These are phyloP conservation scores for Cossypha dichroa DNA, from an alignment of 2,797 vertebrate species.

Conservation along the genomic window DNA sequence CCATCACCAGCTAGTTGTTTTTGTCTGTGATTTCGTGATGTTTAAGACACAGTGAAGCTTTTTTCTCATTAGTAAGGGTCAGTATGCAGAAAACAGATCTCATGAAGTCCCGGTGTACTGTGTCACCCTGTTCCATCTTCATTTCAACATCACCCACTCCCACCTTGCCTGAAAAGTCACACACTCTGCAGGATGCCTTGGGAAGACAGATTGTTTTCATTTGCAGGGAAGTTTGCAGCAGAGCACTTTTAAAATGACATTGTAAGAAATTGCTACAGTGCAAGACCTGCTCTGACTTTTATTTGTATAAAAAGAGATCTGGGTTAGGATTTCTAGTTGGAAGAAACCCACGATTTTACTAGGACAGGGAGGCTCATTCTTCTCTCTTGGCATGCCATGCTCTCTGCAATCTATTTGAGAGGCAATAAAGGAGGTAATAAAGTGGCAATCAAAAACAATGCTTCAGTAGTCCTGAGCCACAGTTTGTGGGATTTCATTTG, in stretches of 20 bases:
- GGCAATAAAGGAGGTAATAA: constrained; percentile 61
- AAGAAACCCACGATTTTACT: constrained; percentile 63
- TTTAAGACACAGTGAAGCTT: not conserved
- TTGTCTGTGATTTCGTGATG: not conserved
- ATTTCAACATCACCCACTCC: constrained; percentile 58
- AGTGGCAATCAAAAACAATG: constrained; percentile 62
- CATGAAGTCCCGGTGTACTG: not conserved
- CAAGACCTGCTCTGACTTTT: constrained; percentile 64
- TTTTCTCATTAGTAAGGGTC: constrained; percentile 38
- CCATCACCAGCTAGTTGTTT: not conserved
- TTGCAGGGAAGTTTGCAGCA: constrained; percentile 52
- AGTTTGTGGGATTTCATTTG: constrained; percentile 54
- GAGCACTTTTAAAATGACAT: constrained; percentile 63
- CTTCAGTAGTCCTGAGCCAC: constrained; percentile 39
- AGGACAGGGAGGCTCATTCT: constrained; percentile 50
- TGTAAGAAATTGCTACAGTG: constrained; percentile 56
- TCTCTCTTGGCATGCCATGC: constrained; percentile 45
- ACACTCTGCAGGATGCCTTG: constrained; percentile 42
- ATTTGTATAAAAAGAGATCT: constrained; percentile 66
- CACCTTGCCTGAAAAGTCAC: constrained; percentile 48
- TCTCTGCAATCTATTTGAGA: constrained; percentile 61
- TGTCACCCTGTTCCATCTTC: constrained; percentile 45
- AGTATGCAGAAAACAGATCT: constrained; percentile 51
- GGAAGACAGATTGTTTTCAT: constrained; percentile 64
- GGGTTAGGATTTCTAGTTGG: constrained; percentile 64